Evolutionary conservation across 1,140 invertebrate species (phyloP), one percentile per base, ranked within the genome.

Genomic region (Zaprionus vittiger): DNA sequence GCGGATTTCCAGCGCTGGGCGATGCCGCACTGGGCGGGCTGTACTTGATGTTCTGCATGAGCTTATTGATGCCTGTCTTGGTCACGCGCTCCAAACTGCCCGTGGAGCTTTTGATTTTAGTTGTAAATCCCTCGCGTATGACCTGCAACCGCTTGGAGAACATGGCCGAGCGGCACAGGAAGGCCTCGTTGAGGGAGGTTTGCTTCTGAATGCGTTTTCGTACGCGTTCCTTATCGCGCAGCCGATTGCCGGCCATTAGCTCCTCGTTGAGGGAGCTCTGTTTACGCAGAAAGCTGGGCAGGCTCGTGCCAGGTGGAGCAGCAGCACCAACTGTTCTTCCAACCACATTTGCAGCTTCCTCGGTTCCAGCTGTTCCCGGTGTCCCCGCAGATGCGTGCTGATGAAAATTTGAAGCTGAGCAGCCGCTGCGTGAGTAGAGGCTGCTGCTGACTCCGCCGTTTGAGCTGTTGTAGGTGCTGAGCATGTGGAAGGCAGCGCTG

Each of bases 231-330:
- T 97, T 97, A 93, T 98, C 97, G 72, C 95, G 93, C 78, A 97
- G 92, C 72, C 97, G 94, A 82, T 98, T 97, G 15, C 95, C 95
- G 1, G 96, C 97, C 95, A 98, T 97, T 5, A 98, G 93, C 89
- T 98, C 97, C 92, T 98, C 97, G 91, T 98, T 98, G 72, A 98
- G 94, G 1, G 97, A 98, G 68, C 96, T 96, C 87, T 98, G 97
- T 85, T 98, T 98, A 64, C 96, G 94, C 15, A 97, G 63, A 86
- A 92, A 82, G 11, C 69, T 79, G 6, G 79, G 69, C 47, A 77
- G 22, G 4, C 22, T 49, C 7, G 14, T 17, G 20, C 55, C 22
- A 49, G 71, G 52, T n/a, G 24, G 64, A 2, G 24, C 65, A 4
- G 24, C 67, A 2, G 24, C 65, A 3, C 12, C 15, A n/a, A 4